Evolutionary conservation across 2,113 vertebrate genomes (phyloP), one percentile per base, ranked within the genome.

Genomic region (Sturnus vulgaris): DNA sequence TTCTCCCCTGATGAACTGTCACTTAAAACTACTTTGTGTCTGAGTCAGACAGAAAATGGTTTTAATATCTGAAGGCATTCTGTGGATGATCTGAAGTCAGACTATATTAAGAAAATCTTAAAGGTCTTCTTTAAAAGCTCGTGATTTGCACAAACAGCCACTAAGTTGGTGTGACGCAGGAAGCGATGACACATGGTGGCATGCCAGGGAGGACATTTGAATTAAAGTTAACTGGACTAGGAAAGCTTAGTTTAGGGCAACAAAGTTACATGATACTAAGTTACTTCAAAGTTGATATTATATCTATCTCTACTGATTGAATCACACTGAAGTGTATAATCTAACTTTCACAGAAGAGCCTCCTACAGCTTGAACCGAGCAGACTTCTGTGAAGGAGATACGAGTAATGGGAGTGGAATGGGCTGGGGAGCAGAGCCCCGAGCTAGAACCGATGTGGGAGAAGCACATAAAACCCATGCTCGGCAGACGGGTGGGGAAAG

Each of bases 321-420:
- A 46, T 77, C 49, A 33, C 1, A 0, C 37, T 65, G 19, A 47
- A 35, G 13, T 35, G 22, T 72, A 23, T 63, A n/a, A 59, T 78
- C 20, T 40, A 17, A 53, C 75, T 73, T 88, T 44, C 24, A 20
- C 10, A 57, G 68, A 56, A 77, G 13, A 89, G 22, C 27, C 40
- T 80, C 44, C n/a, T 71, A 14, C 0, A 0, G 33, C 30, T 92
- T 3, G 2, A 92, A 40, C 27, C 0, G 0, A 68, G 40, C 35
- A 44, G 30, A 13, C 23, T 86, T 82, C 55, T 72, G 33, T 83
- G 68, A 71, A 79, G 75, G 64, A 72, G 16, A 59, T 5, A 0
- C 10, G 46, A 68, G 42, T 50, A 80, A 72, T n/a, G 42, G 21
- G 22, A 71, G 25, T 59, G 42, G 4, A 42, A 17, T 1, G 3